Conservation (phyloP, 2,797 vertebrate genomes). For the Pantherophis vulpinus region DNA sequence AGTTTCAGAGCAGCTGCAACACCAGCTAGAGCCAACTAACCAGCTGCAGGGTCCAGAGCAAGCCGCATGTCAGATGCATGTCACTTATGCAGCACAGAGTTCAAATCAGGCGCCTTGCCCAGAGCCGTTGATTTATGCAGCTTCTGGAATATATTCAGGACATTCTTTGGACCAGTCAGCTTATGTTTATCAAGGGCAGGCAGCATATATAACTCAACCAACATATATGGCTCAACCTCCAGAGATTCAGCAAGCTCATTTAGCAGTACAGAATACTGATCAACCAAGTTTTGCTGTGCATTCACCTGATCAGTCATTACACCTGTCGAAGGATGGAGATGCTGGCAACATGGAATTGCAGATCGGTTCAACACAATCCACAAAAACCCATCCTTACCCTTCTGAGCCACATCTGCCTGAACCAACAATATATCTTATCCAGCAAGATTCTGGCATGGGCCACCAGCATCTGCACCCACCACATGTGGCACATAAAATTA, state of each 20-base stretch:
- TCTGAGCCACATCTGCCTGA: slow-evolving; percentile 24
- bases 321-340: slow-evolving; percentile 24
- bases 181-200: slow-evolving; percentile 23
- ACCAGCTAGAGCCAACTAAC: slow-evolving; percentile 7
- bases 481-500: not conserved
- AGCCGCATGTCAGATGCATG: slow-evolving; percentile 17
- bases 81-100: slow-evolving; percentile 8
- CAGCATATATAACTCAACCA: slow-evolving; percentile 17
- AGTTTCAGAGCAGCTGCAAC: not conserved
- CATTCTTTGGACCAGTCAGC: slow-evolving; percentile 10
- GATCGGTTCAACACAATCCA: slow-evolving; percentile 11
- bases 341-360: slow-evolving; percentile 26
- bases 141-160: slow-evolving; percentile 1
- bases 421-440: slow-evolving; percentile 7
- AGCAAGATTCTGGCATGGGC: slow-evolving; percentile 25
- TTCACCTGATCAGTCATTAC: slow-evolving; percentile 28
- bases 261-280: slow-evolving; percentile 15
- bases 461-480: slow-evolving; percentile 18
- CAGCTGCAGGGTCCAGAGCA: slow-evolving; percentile 21
- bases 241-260: slow-evolving; percentile 25
- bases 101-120: slow-evolving; percentile 24
- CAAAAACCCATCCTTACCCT: not conserved
- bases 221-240: slow-evolving; percentile 29
- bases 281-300: slow-evolving; percentile 21
- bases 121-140: slow-evolving; percentile 9